A percentile compares a stretch with the other conserved stretches of the same genome.
Evolutionary conservation across 2,113 vertebrate genomes (phyloP).

Genomic region (Carollia perspicillata): DNA sequence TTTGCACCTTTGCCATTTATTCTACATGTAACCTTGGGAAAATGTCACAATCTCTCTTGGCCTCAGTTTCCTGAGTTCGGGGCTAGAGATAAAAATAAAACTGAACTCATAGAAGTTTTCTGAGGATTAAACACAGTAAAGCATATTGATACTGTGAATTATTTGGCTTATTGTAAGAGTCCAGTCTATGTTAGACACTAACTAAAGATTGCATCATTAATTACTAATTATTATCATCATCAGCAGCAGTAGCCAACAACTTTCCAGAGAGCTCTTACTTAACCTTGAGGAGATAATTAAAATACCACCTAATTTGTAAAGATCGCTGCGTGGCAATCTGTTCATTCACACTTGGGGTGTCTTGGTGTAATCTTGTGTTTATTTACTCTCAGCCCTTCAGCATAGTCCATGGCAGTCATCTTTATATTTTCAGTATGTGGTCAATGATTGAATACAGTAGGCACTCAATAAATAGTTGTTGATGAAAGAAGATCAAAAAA

Average conservation of each 20-base stretch:
- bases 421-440: neutral
- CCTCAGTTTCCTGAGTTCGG: neutral
- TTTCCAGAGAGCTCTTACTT: neutral
- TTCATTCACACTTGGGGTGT: neutral
- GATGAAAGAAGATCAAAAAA: neutral
- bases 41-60: neutral
- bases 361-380: neutral
- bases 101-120: neutral
- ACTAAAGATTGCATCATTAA: neutral
- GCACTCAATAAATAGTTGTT: neutral
- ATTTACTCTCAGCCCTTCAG: neutral
- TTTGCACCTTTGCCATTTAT: neutral
- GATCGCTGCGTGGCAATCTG: neutral
- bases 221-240: neutral
- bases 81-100: neutral
- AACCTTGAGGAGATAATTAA: neutral
- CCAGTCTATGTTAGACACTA: neutral
- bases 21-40: neutral
- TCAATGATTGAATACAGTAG: neutral
- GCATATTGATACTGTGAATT: neutral
- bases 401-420: neutral
- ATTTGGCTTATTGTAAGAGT: neutral
- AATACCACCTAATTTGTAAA: neutral
- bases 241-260: neutral
- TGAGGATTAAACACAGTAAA: neutral